These are phyloP conservation scores for Gymnocephalus cernua DNA, from an alignment of 2,113 vertebrate genomes.

Conservation along the genomic window DNA sequence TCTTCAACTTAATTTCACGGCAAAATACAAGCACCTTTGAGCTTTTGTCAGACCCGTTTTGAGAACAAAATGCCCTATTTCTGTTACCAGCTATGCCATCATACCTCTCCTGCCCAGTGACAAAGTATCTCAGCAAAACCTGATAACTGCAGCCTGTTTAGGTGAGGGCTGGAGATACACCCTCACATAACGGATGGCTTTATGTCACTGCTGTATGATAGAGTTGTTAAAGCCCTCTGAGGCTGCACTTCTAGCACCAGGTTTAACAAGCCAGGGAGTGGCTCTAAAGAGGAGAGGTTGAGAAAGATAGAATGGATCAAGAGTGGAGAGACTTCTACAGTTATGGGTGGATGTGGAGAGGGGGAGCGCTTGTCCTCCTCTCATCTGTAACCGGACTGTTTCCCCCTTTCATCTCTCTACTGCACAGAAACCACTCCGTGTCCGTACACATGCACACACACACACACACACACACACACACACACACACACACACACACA, in stretches of 20 bases:
- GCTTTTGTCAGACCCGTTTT: background rate
- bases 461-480: slow-evolving; percentile 21
- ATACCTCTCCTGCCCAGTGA: slow-evolving; percentile 25
- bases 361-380: slow-evolving; percentile 1
- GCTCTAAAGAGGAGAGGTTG: background rate
- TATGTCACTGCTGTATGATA: slow-evolving; percentile 40
- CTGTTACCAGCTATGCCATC: slow-evolving; percentile 29
- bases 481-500: slow-evolving; percentile 15
- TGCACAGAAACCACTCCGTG: slow-evolving; percentile 41
- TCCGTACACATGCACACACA: slow-evolving; percentile 27
- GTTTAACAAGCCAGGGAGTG: slow-evolving; percentile 19
- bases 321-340: slow-evolving; percentile 32
- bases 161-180: slow-evolving; percentile 25
- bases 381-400: slow-evolving; percentile 36
- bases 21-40: slow-evolving; percentile 18
- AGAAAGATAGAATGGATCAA: slow-evolving; percentile 10
- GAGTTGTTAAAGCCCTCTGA: slow-evolving; percentile 48
- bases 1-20: background rate
- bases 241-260: slow-evolving; percentile 28
- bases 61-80: slow-evolving; percentile 31
- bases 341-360: background rate
- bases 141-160: slow-evolving; percentile 35
- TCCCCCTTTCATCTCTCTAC: slow-evolving; percentile 52
- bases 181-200: slow-evolving; percentile 38
- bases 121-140: slow-evolving; percentile 34